Base-by-base conservation (phyloP, 2,888 invertebrate species). In the Mellilla xanthometata region DNA sequence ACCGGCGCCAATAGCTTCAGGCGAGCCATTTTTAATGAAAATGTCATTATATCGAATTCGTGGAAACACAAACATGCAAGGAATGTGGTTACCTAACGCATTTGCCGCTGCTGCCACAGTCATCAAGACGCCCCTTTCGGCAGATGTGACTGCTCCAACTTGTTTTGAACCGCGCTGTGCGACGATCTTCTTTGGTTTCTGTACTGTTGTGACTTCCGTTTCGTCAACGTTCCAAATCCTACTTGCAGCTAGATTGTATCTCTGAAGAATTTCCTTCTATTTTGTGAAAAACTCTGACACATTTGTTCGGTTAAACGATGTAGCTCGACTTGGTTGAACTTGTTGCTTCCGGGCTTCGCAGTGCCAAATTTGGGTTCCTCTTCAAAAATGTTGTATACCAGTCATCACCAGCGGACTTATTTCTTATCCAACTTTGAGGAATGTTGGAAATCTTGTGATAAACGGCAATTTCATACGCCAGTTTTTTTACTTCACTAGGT, bases 341-440 rank as follows among this genome's bases (percentile, higher is more conserved):
- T n/a, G 58, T 65, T 12, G 61, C 62, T 28, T 60, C 58, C 3
- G 60, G 56, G 19, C 15, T 49, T 2, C 61, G 46, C 5, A 64
- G 26, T 9, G 60, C 54, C 10, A 60, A 47, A 45, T 48, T 45
- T 12, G 54, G 56, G 27, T 60, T 55, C 46, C 56, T 51, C 23
- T 42, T 54, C 57, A 63, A 52, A 39, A 61, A 64, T 2, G 23
- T n/a, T 0, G 43, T 44, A 47, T 60, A 62, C 58, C 58, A 62
- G 15, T 62, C 58, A 15, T 51, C 41, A 1, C 60, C 54, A 38
- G 58, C 58, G 47, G 53, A 35, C 13, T 48, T 22, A 12, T 58
- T 55, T 0, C 51, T 49, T 19, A 34, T 15, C 58, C 60, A 62
- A 43, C 52, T 54, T 2, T 4, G 8, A 40, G 53, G 57, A 15